Conservation (phyloP, 2,797 vertebrate species). For the Gymnothorax javanicus region DNA sequence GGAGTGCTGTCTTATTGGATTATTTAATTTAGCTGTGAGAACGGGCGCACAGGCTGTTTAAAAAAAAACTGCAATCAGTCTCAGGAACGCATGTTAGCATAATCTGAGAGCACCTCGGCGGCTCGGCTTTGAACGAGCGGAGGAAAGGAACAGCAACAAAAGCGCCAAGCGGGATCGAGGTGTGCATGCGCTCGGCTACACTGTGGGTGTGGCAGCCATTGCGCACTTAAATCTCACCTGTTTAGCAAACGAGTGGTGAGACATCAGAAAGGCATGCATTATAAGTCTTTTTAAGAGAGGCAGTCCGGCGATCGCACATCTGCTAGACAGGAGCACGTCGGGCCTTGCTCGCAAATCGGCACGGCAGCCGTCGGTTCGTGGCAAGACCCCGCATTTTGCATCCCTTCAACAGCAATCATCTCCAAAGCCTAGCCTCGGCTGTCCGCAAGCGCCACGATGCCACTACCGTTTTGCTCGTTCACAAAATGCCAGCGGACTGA, state of each 20-base stretch:
- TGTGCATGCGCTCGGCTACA: background rate
- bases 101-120: background rate
- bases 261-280: constrained; percentile 58
- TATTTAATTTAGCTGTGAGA: background rate
- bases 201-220: constrained; percentile 37
- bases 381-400: background rate
- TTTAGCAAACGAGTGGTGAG: constrained; percentile 54
- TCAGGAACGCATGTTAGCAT: background rate
- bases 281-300: background rate
- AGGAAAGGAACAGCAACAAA: background rate
- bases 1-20: constrained; percentile 7
- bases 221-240: constrained; percentile 63
- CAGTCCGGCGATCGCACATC: background rate
- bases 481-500: background rate
- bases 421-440: background rate
- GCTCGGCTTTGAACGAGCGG: background rate
- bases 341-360: background rate
- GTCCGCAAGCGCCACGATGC: background rate
- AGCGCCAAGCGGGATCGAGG: background rate
- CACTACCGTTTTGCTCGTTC: background rate
- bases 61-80: background rate
- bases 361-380: background rate
- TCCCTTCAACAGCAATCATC: background rate
- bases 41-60: background rate
- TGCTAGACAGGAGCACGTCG: background rate